phyloP scores from a whole-genome alignment of 2,113 vertebrate genomes.

The Pituophis catenifer region DNA sequence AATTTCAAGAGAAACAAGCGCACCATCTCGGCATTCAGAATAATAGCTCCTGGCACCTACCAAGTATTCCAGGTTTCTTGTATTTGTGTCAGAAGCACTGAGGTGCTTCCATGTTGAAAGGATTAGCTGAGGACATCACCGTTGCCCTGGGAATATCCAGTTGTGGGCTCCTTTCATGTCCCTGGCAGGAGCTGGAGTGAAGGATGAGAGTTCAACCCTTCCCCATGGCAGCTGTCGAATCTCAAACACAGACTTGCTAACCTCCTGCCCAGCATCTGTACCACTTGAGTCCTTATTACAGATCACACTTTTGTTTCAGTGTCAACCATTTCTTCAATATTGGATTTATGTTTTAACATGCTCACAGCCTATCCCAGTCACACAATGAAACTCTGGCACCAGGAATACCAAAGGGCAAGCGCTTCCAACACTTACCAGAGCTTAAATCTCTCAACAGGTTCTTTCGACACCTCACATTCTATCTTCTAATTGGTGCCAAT shows the following conservation, averaged over 20 bases:
- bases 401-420: background rate
- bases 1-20: background rate
- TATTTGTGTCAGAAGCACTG: background rate
- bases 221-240: background rate
- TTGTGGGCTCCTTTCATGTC: background rate
- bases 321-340: constrained; percentile 41
- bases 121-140: background rate
- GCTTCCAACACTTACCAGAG: background rate
- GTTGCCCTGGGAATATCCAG: background rate
- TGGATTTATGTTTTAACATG: constrained; percentile 61
- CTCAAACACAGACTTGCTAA: background rate
- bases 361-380: constrained; percentile 36
- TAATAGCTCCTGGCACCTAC: constrained; percentile 66
- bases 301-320: constrained; percentile 46
- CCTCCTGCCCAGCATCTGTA: background rate
- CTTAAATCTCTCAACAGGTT: background rate
- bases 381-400: constrained; percentile 51
- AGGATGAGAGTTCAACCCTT: background rate
- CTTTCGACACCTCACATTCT: background rate
- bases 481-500: background rate
- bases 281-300: constrained; percentile 55
- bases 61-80: constrained; percentile 64
- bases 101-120: background rate
- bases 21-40: constrained; percentile 12
- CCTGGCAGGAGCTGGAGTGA: background rate